Evolutionary conservation across 1,140 invertebrate genomes (phyloP), one percentile per base, ranked within the genome.

Genomic region (Drosophila bocqueti): DNA sequence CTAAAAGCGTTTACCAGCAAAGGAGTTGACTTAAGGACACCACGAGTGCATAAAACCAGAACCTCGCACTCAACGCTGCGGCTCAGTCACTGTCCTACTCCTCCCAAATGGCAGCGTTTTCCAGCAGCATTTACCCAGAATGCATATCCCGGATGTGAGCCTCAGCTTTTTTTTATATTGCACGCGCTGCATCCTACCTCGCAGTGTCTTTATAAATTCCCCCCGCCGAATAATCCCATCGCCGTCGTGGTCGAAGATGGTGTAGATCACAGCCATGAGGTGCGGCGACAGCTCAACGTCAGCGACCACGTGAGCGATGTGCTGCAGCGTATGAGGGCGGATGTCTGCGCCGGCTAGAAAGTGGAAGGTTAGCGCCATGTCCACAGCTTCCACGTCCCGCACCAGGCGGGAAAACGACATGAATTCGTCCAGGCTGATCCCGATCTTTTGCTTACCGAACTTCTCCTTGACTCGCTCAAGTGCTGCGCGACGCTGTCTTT

Each of bases 1-100:
- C 58, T 83, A 89, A 87, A 85, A 83, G 75, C 79, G 69, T 65
- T 66, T 68, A 42, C 62, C 59, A 75, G 49, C 69, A 68, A 79
- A 79, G 76, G 81, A 83, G 65, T 72, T 55, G 47, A 34, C 16
- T 61, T 46, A 57, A 57, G 47, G 63, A 65, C 40, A 46, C 52
- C 18, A 43, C 60, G 60, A 71, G 57, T 36, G 47, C 75, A 65
- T 63, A 52, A 61, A 85, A 81, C 74, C 78, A 72, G 58, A 46
- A 79, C 55, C 16, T n/a, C 21, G 45, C 69, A 34, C 16, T 64
- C 57, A 43, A 21, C 13, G 26, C 21, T 38, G 47, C 49, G 54
- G 55, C 9, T 66, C 2, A 31, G 31, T 1, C 15, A 26, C 3
- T 26, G 2, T n/a, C 5, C 24, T 40, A 21, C 3, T n/a, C 5